A percentile compares a stretch with the other conserved stretches of the same genome.
These are phyloP conservation scores for Anoura caudifer DNA, from an alignment of 2,113 vertebrate genomes.

Conservation along the genomic window DNA sequence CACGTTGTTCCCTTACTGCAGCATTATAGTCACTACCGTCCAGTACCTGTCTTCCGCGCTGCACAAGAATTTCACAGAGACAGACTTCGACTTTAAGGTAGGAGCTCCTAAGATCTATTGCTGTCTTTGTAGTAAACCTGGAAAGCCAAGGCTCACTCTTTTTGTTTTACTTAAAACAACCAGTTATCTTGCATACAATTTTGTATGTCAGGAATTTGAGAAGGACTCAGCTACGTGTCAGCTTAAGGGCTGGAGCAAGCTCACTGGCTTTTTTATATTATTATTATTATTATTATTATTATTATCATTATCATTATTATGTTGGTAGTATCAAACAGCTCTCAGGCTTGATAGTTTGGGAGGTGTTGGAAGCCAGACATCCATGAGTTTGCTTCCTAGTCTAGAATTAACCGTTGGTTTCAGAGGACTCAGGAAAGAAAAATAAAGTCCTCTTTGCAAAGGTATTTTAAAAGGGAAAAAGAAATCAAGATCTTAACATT, in stretches of 20 bases:
- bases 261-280: neutral
- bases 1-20: constrained; percentile 77
- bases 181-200: neutral
- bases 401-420: constrained; percentile 25
- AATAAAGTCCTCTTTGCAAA: neutral
- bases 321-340: constrained; percentile 41
- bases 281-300: neutral
- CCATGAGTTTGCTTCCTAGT: neutral
- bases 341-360: constrained; percentile 8
- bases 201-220: neutral
- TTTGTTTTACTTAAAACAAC: neutral
- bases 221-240: neutral
- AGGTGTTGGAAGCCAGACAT: neutral
- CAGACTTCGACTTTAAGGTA: constrained; percentile 99
- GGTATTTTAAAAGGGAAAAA: neutral
- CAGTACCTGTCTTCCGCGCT: constrained; percentile 94
- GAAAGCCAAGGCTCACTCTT: neutral
- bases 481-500: neutral
- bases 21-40: constrained; percentile 96
- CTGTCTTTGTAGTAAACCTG: constrained; percentile 6
- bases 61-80: constrained; percentile 97
- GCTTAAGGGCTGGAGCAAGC: neutral
- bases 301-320: neutral
- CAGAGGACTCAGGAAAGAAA: constrained; percentile 1
- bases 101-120: constrained; percentile 7